phyloP scores from a whole-genome alignment of 2,888 invertebrate species.

The Phragmatobia fuliginosa region DNA sequence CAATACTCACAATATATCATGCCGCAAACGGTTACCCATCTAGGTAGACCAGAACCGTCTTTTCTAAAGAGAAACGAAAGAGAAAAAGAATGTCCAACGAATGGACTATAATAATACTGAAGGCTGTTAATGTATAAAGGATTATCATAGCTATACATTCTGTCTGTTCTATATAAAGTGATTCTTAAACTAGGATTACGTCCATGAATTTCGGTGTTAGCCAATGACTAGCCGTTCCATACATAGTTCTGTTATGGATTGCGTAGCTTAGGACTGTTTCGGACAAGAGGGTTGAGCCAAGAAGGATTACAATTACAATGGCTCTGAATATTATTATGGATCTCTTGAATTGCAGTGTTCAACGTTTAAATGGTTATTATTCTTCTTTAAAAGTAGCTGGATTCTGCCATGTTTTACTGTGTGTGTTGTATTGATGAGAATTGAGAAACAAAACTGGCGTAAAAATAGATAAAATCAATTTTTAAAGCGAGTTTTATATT shows the following conservation, averaged over 20 bases:
- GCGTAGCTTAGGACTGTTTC: background rate
- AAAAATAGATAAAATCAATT: too few species aligned
- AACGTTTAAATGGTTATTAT: background rate
- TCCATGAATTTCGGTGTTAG: background rate
- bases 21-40: too few species aligned
- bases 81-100: too few species aligned
- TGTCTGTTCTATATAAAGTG: background rate
- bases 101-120: too few species aligned
- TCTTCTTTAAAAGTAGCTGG: background rate
- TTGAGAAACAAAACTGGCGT: too few species aligned
- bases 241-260: constrained; percentile 3
- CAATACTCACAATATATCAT: too few species aligned
- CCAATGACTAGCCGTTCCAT: background rate
- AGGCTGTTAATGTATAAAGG: too few species aligned
- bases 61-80: too few species aligned
- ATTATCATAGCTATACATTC: background rate
- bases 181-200: background rate
- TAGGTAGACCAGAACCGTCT: too few species aligned
- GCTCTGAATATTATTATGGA: background rate
- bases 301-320: background rate
- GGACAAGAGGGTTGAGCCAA: background rate
- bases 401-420: too few species aligned
- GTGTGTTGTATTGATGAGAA: too few species aligned
- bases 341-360: background rate
- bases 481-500: too few species aligned